A percentile compares a stretch with the other conserved stretches of the same genome.
Evolutionary conservation across 2,888 invertebrate species (phyloP).

Genomic region (Philereme vetulata): DNA sequence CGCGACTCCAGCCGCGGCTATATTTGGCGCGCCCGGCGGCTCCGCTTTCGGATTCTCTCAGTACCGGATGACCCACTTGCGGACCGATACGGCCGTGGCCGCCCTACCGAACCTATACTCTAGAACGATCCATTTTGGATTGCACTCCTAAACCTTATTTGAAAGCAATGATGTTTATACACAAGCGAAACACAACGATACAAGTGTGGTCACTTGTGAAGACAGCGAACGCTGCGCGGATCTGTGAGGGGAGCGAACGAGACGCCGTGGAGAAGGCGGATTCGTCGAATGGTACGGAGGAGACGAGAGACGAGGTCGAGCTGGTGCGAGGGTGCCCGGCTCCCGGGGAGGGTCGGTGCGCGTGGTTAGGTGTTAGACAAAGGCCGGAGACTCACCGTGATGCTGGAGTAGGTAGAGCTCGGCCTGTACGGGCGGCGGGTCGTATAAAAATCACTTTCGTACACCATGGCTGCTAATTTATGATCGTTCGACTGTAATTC

Average conservation of each 20-base stretch:
- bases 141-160: conserved; percentile 47
- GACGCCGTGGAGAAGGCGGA: conserved; percentile 31
- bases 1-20: conserved; percentile 82
- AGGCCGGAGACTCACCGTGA: conserved; percentile 83
- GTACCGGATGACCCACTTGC: conserved; percentile 75
- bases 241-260: conserved; percentile 39
- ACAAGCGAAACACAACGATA: conserved; percentile 59
- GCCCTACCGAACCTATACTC: conserved; percentile 41
- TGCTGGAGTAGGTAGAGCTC: conserved; percentile 90
- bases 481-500: conserved; percentile 76
- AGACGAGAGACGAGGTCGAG: conserved; percentile 64
- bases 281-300: conserved; percentile 47
- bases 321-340: conserved; percentile 79
- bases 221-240: conserved; percentile 44
- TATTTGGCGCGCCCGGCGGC: conserved; percentile 83
- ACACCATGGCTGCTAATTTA: conserved; percentile 88
- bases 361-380: conserved; percentile 60
- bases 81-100: conserved; percentile 53
- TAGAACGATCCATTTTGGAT: conserved; percentile 34
- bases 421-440: conserved; percentile 92
- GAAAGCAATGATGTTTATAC: conserved; percentile 69
- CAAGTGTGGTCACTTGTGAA: conserved; percentile 52
- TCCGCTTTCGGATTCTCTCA: conserved; percentile 69
- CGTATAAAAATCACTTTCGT: conserved; percentile 96
- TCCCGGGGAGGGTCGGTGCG: conserved; percentile 74